Base-by-base conservation (phyloP, 92 coral and sea anemone genomes). In the Epizoanthus illoricatus region DNA sequence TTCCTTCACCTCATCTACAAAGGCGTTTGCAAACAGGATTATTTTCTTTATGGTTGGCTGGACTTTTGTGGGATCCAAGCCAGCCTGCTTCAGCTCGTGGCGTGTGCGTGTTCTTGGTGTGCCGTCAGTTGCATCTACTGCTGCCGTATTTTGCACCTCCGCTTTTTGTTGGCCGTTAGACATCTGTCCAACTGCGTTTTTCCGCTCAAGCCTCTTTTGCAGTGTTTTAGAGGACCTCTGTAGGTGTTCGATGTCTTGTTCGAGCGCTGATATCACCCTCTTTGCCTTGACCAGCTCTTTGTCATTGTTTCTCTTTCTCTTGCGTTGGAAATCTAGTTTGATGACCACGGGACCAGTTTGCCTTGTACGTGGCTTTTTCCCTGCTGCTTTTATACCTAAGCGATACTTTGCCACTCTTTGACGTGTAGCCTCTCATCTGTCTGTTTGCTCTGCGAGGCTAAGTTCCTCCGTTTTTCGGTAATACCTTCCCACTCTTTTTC, bases 151-250 rank as follows among this genome's bases (percentile, higher is more conserved):
- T 67, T 67, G 49, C 42, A 24, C 3, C 41, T 23, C 72, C 72
- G 28, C 0, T 2, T 45, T 67, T 67, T 67, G 41, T 9, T 67
- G 42, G 4, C 12, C 0, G 8, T 67, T 28, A 0, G 36, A 28
- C 36, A 2, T 67, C 39, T 3, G 10, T 1, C 42, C 4, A 20
- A 20, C 72, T 4, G 36, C 41, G 4, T 4, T 67, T 67, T 67
- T 67, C 13, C 43, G 72, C 72, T 67, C 72, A 67, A 67, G 45
- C 72, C 72, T 67, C 49, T 67, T 67, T 63, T 24, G 72, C 42
- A 67, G 72, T 67, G 72, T 67, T 67, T 67, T 67, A 9, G 72
- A 67, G 72, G 72, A 67, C 72, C 72, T 67, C 72, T 67, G 10
- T 67, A 67, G 72, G 72, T 47, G 15, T 4, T 67, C 43, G 42